Conservation (phyloP, 2,888 invertebrate genomes). For the Dicyrtoma fusca region DNA sequence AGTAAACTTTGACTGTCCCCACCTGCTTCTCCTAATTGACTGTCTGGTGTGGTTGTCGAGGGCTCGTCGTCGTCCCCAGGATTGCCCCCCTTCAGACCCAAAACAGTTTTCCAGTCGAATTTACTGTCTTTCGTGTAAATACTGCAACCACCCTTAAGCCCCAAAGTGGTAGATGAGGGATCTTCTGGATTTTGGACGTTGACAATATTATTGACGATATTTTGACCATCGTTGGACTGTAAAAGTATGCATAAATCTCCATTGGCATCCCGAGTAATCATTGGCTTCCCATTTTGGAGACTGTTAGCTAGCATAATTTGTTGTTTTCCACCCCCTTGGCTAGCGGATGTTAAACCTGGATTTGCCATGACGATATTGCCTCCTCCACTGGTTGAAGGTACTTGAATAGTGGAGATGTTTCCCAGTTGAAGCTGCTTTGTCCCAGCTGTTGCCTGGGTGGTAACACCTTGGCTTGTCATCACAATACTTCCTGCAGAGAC, state of each 20-base stretch:
- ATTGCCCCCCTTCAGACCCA: conserved; percentile 36
- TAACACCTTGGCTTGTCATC: not conserved
- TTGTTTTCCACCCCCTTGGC: conserved; percentile 59
- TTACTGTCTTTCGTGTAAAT: conserved; percentile 30
- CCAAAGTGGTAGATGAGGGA: not conserved
- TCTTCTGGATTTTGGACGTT: conserved; percentile 42
- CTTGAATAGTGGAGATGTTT: conserved; percentile 22
- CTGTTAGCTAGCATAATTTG: conserved; percentile 28
- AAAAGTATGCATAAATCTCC: conserved; percentile 36
- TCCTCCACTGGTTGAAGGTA: conserved; percentile 18
- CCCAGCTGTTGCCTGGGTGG: not conserved
- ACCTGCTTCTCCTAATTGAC: not conserved
- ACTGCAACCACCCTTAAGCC: conserved; percentile 22
- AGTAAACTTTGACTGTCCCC: not conserved
- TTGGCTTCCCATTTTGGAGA: conserved; percentile 36
- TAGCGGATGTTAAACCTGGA: conserved; percentile 75
- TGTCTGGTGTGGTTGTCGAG: not conserved
- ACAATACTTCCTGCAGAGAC: conserved; percentile 35
- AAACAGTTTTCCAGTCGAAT: conserved; percentile 20
- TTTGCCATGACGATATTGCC: conserved; percentile 25
- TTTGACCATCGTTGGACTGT: conserved; percentile 28
- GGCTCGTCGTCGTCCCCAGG: conserved; percentile 6
- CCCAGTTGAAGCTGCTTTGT: conserved; percentile 10
- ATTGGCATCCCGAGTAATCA: conserved; percentile 35
- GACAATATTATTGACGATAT: conserved; percentile 30